Base-by-base conservation (phyloP, 2,888 invertebrate species). In the Diaperis boleti region DNA sequence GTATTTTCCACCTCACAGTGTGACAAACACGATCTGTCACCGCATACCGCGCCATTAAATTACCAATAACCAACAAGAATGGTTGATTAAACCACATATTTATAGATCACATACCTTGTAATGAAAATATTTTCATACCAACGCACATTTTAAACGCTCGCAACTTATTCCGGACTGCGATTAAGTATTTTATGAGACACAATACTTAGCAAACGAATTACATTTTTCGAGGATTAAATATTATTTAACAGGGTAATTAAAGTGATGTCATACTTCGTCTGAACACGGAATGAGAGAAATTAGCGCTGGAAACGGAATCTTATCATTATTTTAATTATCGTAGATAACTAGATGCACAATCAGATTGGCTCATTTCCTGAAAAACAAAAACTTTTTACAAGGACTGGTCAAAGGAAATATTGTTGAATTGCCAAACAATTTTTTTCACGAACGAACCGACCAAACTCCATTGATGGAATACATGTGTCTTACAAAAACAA, bases 321-420 rank as follows among this genome's bases (percentile, higher is more conserved):
- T 39, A 15, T 15, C 2, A 17, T 15, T 39, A 15, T 33, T 33
- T 33, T n/a, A 39, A 39, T 1, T 39, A 7, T 14, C 39, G 15
- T 39, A 39, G 4, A 39, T 39, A 17, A 39, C 15, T 15, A 39
- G 15, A 33, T 3, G 33, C 15, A n/a, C 39, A 39, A 39, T 39
- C 15, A 39, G 39, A 39, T 39, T 39, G 15, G 39, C n/a, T 39
- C 39, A 39, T 13, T 39, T 39, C 39, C 15, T 39, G 7, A 15
- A 7, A 17, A 5, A 26, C 26, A 26, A 20, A 26, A n/a, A n/a
- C n/a, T n/a, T n/a, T n/a, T n/a, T n/a, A n/a, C n/a, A n/a, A n/a
- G n/a, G n/a, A n/a, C n/a, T n/a, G n/a, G n/a, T n/a, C n/a, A n/a
- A n/a, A n/a, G n/a, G n/a, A n/a, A n/a, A n/a, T n/a, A n/a, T n/a